These are phyloP conservation scores for Anguilla rostrata DNA, from an alignment of 2,113 vertebrate genomes.

Conservation along the genomic window DNA sequence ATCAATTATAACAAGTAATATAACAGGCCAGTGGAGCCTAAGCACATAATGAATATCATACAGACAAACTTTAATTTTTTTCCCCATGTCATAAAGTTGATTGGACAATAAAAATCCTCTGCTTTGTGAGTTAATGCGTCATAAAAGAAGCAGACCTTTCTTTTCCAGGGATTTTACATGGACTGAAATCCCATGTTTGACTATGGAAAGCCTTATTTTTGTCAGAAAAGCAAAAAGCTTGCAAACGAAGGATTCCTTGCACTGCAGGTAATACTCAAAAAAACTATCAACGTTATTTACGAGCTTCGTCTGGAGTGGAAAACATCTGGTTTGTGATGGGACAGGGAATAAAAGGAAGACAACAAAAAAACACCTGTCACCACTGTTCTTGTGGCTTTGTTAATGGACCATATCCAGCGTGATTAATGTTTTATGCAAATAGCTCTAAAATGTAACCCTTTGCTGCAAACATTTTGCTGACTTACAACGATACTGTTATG, in stretches of 20 bases:
- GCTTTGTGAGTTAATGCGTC: not conserved
- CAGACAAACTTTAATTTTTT: not conserved
- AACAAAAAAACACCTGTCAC: conserved; percentile 1
- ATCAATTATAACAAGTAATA: not conserved
- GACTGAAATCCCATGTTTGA: not conserved
- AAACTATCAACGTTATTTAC: not conserved
- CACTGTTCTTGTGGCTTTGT: not conserved
- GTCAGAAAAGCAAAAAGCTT: not conserved
- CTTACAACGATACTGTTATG: not conserved
- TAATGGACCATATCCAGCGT: not conserved
- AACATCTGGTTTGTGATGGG: not conserved
- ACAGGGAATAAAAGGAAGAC: not conserved
- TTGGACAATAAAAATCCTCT: not conserved
- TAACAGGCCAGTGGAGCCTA: not conserved
- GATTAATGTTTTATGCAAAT: conserved; percentile 7
- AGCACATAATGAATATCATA: not conserved
- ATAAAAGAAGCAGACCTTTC: not conserved
- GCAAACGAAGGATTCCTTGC: not conserved
- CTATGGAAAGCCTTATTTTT: not conserved
- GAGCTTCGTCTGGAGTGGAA: not conserved
- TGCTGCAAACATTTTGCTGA: conserved; percentile 3
- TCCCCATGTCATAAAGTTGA: not conserved
- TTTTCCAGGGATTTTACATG: not conserved
- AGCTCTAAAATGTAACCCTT: not conserved
- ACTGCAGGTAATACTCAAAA: not conserved